Percentiles rank a stretch among this genome's conserved stretches.
Evolutionary conservation across 2,888 invertebrate genomes (phyloP).

Genomic region (Elysia crispata): DNA sequence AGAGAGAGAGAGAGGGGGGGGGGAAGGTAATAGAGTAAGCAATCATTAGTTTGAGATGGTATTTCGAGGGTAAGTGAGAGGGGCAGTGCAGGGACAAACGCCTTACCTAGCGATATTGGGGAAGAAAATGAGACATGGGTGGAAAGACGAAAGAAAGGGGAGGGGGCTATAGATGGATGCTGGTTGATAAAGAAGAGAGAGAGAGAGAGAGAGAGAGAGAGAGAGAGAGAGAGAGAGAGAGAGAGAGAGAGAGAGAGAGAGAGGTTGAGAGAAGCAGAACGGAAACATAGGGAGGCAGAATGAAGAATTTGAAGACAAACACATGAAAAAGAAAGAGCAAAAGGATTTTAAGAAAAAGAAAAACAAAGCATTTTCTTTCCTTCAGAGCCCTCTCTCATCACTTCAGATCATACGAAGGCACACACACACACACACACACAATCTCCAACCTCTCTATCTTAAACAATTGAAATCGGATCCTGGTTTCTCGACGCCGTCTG

Average conservation of each 20-base stretch:
- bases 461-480: too few relatives aligned
- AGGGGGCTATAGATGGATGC: constrained; percentile 1
- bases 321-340: not conserved
- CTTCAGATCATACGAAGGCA: too few relatives aligned
- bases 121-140: constrained; percentile 10
- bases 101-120: too few relatives aligned
- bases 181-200: constrained; percentile 24
- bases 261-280: not conserved
- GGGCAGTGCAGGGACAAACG: too few relatives aligned
- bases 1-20: constrained; percentile 11
- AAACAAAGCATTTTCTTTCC: too few relatives aligned
- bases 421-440: not conserved
- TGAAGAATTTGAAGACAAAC: not conserved
- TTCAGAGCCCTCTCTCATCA: too few relatives aligned
- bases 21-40: not conserved
- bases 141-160: not conserved
- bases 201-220: constrained; percentile 30
- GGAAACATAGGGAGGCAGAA: not conserved
- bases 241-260: constrained; percentile 20
- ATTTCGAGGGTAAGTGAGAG: too few relatives aligned
- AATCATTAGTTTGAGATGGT: too few relatives aligned
- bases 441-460: too few relatives aligned
- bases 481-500: too few relatives aligned
- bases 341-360: not conserved
- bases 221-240: constrained; percentile 30